phyloP scores from a whole-genome alignment of 2,113 vertebrate species.

The Phrynosoma blainvillii region DNA sequence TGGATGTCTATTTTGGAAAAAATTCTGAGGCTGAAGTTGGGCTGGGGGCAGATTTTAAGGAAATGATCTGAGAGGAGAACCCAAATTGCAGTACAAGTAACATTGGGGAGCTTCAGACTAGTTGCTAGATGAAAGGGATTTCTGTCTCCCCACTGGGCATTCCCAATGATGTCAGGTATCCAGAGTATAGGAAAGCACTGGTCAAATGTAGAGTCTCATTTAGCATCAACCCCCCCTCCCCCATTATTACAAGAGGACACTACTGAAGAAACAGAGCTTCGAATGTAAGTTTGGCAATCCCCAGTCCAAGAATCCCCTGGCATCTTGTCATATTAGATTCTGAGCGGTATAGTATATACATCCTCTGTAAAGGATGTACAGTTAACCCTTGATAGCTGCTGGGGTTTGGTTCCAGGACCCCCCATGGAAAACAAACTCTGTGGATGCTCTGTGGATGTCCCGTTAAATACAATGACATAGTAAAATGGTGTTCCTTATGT shows the following conservation, averaged over 20 bases:
- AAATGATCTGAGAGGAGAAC: not conserved
- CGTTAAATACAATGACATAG: no score
- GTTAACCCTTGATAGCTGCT: no score
- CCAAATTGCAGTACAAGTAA: not conserved
- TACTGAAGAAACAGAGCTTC: not conserved
- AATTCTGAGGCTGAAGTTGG: not conserved
- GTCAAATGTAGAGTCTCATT: accelerated
- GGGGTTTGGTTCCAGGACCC: no score
- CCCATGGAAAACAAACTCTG: no score
- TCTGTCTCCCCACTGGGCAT: slow-evolving; percentile 8
- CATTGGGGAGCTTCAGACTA: not conserved
- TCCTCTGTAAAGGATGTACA: no score
- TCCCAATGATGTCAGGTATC: not conserved
- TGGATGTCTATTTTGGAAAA: not conserved
- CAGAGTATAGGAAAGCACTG: not conserved
- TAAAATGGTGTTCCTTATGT: no score
- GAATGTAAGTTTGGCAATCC: no score
- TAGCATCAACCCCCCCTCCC: accelerated
- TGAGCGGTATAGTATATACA: no score
- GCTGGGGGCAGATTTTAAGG: not conserved
- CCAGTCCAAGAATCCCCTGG: no score
- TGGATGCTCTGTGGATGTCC: no score
- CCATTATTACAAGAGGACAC: not conserved
- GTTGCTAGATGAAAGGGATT: not conserved
- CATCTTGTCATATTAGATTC: no score